Percentiles rank a stretch among this genome's conserved stretches.
Conservation (phyloP, 35 echinoderm and acorn worm genomes). For the Lytechinus variegatus region DNA sequence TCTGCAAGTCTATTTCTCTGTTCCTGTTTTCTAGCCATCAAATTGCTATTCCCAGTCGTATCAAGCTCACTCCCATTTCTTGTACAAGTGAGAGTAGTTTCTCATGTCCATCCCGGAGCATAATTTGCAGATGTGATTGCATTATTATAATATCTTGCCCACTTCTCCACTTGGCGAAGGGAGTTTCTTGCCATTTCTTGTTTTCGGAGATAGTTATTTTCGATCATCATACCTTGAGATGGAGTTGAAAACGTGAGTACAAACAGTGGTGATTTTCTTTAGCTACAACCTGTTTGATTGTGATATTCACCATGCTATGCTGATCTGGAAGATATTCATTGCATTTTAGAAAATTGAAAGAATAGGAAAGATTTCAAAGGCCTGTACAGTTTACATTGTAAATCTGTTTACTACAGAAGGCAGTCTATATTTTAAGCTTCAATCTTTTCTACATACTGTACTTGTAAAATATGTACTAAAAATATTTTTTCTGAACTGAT, state of each 20-base stretch:
- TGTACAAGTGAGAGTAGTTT: neutral
- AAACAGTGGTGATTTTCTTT: neutral
- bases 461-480: neutral
- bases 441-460: no score
- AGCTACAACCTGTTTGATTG: neutral
- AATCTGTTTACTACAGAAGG: no score
- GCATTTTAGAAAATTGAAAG: no score
- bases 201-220: neutral
- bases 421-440: no score
- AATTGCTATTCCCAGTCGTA: neutral
- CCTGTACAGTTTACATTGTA: no score
- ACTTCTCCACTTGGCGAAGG: conserved; percentile 7
- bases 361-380: no score
- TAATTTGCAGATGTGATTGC: neutral
- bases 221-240: neutral
- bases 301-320: neutral
- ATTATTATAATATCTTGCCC: neutral
- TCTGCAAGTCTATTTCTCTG: conserved; percentile 2
- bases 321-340: no score
- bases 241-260: conserved; percentile 31
- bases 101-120: neutral
- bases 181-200: neutral
- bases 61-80: conserved; percentile 6
- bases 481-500: neutral
- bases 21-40: conserved; percentile 28